Conservation (phyloP, 2,888 invertebrate species). For the Boloria selene region DNA sequence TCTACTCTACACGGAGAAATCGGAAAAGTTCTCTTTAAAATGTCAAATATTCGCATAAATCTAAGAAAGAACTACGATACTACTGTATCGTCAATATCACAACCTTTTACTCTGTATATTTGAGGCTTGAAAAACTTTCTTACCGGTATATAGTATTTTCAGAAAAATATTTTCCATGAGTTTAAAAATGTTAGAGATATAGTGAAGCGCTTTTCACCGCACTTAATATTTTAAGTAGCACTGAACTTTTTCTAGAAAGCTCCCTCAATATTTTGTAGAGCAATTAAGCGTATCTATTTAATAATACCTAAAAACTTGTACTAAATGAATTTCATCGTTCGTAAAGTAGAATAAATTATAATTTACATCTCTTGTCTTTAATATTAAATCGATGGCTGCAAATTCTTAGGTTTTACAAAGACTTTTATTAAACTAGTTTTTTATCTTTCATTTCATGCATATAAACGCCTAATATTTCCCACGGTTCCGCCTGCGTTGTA, state of each 20-base stretch:
- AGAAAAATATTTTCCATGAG: slow-evolving; percentile 16
- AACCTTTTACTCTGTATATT: slow-evolving; percentile 4
- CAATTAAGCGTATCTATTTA: slow-evolving; percentile 31
- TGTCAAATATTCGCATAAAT: no score
- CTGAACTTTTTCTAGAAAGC: slow-evolving; percentile 26
- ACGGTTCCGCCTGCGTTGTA: no score
- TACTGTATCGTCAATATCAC: not conserved
- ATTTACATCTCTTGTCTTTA: not conserved
- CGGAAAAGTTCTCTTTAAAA: not conserved
- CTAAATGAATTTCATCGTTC: not conserved
- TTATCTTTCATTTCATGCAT: no score
- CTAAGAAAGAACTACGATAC: not conserved
- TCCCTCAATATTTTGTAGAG: slow-evolving; percentile 15
- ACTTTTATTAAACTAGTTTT: no score
- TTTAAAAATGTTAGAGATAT: slow-evolving; percentile 23
- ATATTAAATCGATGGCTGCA: not conserved
- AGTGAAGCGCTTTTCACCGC: slow-evolving; percentile 16
- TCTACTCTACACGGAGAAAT: not conserved
- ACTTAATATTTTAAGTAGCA: slow-evolving; percentile 29
- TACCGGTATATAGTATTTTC: not conserved
- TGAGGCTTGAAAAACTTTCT: not conserved
- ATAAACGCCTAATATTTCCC: no score
- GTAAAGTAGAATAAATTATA: slow-evolving; percentile 1
- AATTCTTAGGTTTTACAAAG: not conserved
- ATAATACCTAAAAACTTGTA: slow-evolving; percentile 17